Conservation (phyloP, 2,797 vertebrate species). For the Bufotes viridis region DNA sequence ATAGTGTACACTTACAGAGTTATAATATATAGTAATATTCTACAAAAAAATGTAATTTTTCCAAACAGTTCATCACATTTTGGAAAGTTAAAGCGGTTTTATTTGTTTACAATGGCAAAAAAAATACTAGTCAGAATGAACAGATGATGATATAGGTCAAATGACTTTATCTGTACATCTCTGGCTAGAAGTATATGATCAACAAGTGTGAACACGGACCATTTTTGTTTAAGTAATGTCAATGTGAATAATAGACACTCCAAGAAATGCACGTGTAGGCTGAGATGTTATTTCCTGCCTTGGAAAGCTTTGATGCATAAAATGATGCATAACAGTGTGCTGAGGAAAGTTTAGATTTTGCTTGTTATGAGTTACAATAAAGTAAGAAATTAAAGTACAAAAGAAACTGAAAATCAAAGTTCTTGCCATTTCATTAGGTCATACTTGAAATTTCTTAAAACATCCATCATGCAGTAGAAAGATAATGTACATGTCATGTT, state of each 20-base stretch:
- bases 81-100: too few species aligned
- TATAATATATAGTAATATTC: too few species aligned
- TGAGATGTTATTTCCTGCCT: background rate
- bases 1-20: too few species aligned
- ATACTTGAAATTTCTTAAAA: constrained; percentile 35
- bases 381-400: constrained; percentile 9
- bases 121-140: too few species aligned
- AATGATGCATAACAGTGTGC: background rate
- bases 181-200: too few species aligned
- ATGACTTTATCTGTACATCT: background rate
- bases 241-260: background rate
- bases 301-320: background rate
- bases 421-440: constrained; percentile 29
- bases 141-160: too few species aligned
- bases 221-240: background rate
- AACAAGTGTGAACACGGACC: too few species aligned
- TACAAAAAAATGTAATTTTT: too few species aligned
- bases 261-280: background rate
- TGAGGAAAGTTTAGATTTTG: background rate
- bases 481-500: constrained; percentile 47
- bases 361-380: background rate
- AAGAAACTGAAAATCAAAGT: background rate
- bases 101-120: too few species aligned
- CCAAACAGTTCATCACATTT: too few species aligned
- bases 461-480: constrained; percentile 33